These are phyloP conservation scores for Apamea crenata DNA, from an alignment of 2,888 invertebrate genomes.

Conservation along the genomic window DNA sequence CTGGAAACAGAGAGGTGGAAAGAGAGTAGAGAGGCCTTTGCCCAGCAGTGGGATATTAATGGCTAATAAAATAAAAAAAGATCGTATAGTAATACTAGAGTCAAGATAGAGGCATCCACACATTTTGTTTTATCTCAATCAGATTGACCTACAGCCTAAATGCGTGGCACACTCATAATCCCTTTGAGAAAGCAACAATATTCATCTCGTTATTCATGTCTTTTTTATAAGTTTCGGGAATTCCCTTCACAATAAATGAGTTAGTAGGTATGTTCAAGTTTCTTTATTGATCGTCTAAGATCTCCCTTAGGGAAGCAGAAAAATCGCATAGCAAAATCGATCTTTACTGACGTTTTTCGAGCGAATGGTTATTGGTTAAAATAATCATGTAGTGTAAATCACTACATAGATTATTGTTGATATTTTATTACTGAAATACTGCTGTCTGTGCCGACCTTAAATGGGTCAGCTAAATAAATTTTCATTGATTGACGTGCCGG, in stretches of 20 bases:
- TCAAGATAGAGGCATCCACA: neutral
- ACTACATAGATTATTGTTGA: neutral
- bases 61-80: neutral
- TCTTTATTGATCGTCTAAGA: conserved; percentile 1
- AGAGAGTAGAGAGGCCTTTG: too few relatives aligned
- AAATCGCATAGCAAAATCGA: neutral
- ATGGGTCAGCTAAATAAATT: too few relatives aligned
- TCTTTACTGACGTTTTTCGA: neutral
- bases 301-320: neutral
- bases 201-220: neutral
- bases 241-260: neutral
- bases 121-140: neutral
- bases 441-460: neutral
- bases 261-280: neutral
- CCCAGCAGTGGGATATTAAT: too few relatives aligned
- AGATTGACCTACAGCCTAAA: neutral
- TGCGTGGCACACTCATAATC: neutral
- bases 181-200: neutral
- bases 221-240: neutral
- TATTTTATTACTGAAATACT: neutral
- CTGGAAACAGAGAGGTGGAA: too few relatives aligned
- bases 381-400: neutral
- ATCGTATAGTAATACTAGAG: neutral
- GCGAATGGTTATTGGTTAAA: neutral
- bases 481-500: too few relatives aligned